These are phyloP conservation scores for Galeopsomyia nigrocyanea DNA, from an alignment of 2,888 invertebrate genomes.

Conservation along the genomic window DNA sequence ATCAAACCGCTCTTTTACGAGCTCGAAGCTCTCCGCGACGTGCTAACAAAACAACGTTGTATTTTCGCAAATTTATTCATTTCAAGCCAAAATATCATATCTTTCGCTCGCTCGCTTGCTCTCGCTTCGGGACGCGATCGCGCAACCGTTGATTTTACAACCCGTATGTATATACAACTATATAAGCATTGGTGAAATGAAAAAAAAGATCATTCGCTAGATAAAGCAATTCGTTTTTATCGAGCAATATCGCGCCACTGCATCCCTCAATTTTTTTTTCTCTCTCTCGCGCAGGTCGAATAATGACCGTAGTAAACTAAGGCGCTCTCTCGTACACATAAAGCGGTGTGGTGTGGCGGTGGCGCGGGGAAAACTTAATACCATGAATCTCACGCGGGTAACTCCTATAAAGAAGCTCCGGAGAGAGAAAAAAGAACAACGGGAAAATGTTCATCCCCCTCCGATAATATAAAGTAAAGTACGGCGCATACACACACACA, in stretches of 20 bases:
- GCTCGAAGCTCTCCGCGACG: too few species aligned
- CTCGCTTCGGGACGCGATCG: too few species aligned
- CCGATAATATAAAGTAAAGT: conserved; percentile 50
- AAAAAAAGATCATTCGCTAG: too few species aligned
- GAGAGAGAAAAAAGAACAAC: conserved; percentile 22
- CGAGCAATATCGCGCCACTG: background rate
- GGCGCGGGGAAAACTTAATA: conserved; percentile 40
- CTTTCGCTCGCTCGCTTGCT: too few species aligned
- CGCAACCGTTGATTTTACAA: too few species aligned
- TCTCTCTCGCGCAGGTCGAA: background rate
- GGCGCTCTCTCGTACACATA: background rate
- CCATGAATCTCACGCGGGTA: conserved; percentile 26
- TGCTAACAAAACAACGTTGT: too few species aligned
- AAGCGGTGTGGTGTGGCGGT: conserved; percentile 26
- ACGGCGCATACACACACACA: conserved; percentile 49
- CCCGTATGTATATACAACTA: too few species aligned
- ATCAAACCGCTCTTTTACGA: too few species aligned
- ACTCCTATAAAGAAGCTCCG: conserved; percentile 12
- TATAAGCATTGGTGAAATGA: too few species aligned
- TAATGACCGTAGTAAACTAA: conserved; percentile 32
- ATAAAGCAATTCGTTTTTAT: conserved; percentile 11
- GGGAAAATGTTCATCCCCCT: conserved; percentile 36
- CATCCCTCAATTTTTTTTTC: background rate
- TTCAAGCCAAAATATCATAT: too few species aligned
- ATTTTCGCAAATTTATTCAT: too few species aligned